Conservation (phyloP, 2,888 invertebrate genomes). For the Doris montereyensis region DNA sequence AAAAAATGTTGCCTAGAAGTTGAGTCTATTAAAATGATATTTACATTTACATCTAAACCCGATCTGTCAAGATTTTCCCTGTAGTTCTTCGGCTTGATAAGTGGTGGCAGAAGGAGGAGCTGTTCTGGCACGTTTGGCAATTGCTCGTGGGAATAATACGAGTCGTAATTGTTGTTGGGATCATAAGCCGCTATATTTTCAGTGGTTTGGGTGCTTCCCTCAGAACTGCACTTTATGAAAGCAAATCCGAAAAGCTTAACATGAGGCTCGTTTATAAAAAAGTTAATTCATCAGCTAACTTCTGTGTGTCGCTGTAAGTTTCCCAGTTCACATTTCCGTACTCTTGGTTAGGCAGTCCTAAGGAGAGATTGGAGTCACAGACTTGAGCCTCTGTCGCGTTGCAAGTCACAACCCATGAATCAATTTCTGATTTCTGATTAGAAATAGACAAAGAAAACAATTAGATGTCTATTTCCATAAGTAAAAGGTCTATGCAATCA, state of each 20-base stretch:
- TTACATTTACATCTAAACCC: slow-evolving; percentile 36
- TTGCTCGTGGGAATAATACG: background rate
- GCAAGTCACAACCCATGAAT: slow-evolving; percentile 29
- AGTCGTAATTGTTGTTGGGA: background rate
- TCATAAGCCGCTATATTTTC: background rate
- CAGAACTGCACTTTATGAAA: slow-evolving; percentile 41
- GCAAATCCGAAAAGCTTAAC: slow-evolving; percentile 45
- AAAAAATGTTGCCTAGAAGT: slow-evolving; percentile 62
- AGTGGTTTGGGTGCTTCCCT: background rate
- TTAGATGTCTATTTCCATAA: background rate
- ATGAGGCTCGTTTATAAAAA: background rate
- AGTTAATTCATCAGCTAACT: background rate
- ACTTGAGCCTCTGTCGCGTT: background rate
- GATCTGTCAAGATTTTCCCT: too few species aligned
- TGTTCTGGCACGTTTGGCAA: slow-evolving; percentile 25
- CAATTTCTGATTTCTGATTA: slow-evolving; percentile 6
- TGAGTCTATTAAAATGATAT: slow-evolving; percentile 60
- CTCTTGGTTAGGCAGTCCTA: slow-evolving; percentile 30
- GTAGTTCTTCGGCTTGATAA: too few species aligned
- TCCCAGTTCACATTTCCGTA: slow-evolving; percentile 36
- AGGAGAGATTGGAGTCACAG: slow-evolving; percentile 32
- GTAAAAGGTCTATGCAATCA: too few species aligned
- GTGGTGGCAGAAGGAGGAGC: slow-evolving; percentile 44
- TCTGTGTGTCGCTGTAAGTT: slow-evolving; percentile 2
- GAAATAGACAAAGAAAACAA: slow-evolving; percentile 23